phyloP scores from a whole-genome alignment of 2,113 vertebrate species.

The Desmodus rotundus region DNA sequence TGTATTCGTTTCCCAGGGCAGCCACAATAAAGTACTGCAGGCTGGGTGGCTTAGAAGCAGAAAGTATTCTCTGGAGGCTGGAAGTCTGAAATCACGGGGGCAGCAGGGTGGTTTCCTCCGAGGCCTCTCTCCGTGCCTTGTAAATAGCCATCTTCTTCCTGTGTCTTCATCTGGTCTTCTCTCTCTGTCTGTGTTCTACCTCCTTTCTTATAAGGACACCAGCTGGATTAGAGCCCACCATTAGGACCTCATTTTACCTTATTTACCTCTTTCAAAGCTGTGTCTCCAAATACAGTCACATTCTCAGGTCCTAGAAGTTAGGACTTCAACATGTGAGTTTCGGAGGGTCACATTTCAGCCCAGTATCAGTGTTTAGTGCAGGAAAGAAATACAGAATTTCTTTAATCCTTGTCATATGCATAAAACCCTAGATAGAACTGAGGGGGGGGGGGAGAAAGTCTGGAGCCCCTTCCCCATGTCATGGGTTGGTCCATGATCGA shows the following conservation, averaged over 20 bases:
- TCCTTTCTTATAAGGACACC: not conserved
- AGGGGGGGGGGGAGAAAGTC: not conserved
- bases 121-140: not conserved
- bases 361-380: not conserved
- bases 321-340: not conserved
- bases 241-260: not conserved
- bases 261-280: not conserved
- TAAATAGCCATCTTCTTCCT: not conserved
- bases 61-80: not conserved
- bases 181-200: not conserved
- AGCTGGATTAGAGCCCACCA: too few species aligned
- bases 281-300: not conserved
- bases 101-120: not conserved
- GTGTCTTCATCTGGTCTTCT: not conserved
- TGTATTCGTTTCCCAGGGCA: not conserved
- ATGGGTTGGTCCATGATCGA: rapidly evolving
- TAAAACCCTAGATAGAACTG: not conserved
- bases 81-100: not conserved
- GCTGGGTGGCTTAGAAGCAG: not conserved
- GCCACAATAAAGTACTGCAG: rapidly evolving
- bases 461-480: rapidly evolving
- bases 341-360: not conserved
- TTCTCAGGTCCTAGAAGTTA: too few species aligned
- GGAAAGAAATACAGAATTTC: not conserved
- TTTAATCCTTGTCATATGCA: not conserved